phyloP scores from a whole-genome alignment of 1,140 invertebrate species.

The Drosophila jambulina region DNA sequence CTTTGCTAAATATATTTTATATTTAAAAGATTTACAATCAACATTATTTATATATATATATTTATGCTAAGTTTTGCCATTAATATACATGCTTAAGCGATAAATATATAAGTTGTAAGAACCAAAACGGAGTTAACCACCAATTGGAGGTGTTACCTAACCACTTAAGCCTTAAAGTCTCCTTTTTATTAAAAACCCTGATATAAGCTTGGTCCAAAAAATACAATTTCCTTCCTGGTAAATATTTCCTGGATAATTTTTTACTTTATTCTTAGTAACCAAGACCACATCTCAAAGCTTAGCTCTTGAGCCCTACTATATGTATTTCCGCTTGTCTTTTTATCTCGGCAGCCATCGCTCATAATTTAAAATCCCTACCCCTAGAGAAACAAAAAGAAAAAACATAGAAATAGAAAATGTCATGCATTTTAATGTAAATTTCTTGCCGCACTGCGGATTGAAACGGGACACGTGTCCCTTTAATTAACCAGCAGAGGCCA shows the following conservation, averaged over 20 bases:
- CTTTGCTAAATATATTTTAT: too few relatives aligned
- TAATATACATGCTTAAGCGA: too few relatives aligned
- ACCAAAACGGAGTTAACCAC: too few relatives aligned
- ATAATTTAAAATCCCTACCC: slow-evolving; percentile 12
- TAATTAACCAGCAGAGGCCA: slow-evolving; percentile 28
- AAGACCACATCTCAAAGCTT: not conserved
- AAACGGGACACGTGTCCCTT: slow-evolving; percentile 30
- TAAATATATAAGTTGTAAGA: too few relatives aligned
- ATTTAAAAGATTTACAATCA: too few relatives aligned
- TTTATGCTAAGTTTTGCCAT: too few relatives aligned
- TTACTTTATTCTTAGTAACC: not conserved
- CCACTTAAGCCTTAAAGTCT: too few relatives aligned
- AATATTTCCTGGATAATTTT: not conserved
- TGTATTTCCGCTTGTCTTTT: not conserved
- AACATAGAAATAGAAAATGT: slow-evolving; percentile 36
- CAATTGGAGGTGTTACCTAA: too few relatives aligned
- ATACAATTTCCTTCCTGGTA: too few relatives aligned
- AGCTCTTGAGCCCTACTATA: not conserved
- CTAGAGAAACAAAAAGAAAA: not conserved
- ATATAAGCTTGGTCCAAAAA: too few relatives aligned
- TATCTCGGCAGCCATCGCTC: slow-evolving; percentile 11
- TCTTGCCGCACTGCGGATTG: slow-evolving; percentile 5
- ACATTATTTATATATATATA: too few relatives aligned
- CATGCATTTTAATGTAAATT: slow-evolving; percentile 45
- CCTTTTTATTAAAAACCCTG: too few relatives aligned